Evolutionary conservation across 2,888 invertebrate species (phyloP).

Genomic region (Anorthoa munda): DNA sequence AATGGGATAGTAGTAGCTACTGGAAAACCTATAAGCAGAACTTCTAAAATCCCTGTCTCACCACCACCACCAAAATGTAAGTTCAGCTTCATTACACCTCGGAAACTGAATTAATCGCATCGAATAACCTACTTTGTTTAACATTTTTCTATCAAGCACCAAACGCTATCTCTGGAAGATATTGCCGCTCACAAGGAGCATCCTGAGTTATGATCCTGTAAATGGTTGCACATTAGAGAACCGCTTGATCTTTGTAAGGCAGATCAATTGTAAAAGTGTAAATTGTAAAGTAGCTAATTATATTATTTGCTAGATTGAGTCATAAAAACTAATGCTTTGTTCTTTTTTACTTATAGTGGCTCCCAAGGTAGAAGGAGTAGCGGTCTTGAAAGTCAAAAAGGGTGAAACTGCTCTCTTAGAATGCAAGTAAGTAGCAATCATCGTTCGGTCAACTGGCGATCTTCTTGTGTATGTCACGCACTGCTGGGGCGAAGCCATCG

Average conservation of each 20-base stretch:
- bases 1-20: conserved; percentile 41
- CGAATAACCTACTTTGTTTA: no score
- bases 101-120: no score
- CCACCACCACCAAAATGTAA: conserved; percentile 54
- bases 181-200: background rate
- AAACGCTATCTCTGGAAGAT: background rate
- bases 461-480: no score
- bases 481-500: no score
- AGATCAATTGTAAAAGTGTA: background rate
- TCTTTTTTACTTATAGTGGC: background rate
- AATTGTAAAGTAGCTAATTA: background rate
- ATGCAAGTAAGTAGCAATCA: conserved; percentile 10
- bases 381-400: background rate
- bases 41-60: conserved; percentile 59
- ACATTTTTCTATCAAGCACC: no score
- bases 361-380: background rate
- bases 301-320: background rate
- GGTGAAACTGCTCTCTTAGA: background rate
- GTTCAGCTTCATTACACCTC: conserved; percentile 3
- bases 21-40: conserved; percentile 41
- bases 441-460: no score
- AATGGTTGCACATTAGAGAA: background rate
- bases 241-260: background rate
- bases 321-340: background rate
- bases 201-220: background rate